Evolutionary conservation across 2,113 vertebrate species (phyloP).

Genomic region (Hyla sarda): DNA sequence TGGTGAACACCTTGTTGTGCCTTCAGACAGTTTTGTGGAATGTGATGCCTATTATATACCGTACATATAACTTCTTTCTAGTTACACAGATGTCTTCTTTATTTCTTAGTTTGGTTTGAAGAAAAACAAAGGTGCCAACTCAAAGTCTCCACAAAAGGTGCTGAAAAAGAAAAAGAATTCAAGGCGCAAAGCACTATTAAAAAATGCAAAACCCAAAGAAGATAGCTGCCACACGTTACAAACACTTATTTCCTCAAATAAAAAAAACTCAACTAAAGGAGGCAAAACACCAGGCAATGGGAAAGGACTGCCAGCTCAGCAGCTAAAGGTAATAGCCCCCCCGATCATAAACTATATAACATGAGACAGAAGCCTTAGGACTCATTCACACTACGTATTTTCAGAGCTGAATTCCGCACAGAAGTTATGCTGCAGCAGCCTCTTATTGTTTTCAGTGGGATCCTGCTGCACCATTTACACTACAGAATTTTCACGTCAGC

Average conservation of each 20-base stretch:
- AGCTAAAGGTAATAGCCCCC: neutral
- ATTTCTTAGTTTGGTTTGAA: conserved; percentile 20
- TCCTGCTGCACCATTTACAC: too few relatives aligned
- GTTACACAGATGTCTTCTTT: neutral
- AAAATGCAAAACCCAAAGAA: neutral
- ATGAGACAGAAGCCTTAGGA: neutral
- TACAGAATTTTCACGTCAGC: too few relatives aligned
- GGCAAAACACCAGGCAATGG: neutral
- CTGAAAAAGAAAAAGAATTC: conserved; percentile 46
- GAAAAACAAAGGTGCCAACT: neutral
- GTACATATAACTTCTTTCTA: neutral
- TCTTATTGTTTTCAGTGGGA: too few relatives aligned
- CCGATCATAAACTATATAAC: too few relatives aligned
- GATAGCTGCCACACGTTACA: neutral
- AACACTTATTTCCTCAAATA: neutral
- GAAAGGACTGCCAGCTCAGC: neutral
- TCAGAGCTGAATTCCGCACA: too few relatives aligned
- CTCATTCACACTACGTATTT: too few relatives aligned
- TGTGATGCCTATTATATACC: too few relatives aligned
- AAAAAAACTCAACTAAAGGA: neutral
- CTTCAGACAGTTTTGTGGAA: too few relatives aligned
- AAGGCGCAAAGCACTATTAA: neutral
- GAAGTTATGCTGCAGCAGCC: too few relatives aligned
- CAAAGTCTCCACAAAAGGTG: conserved; percentile 13
- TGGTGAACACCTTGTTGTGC: too few relatives aligned